Conservation (phyloP, 2,797 vertebrate genomes). For the Eidolon dupreanum region DNA sequence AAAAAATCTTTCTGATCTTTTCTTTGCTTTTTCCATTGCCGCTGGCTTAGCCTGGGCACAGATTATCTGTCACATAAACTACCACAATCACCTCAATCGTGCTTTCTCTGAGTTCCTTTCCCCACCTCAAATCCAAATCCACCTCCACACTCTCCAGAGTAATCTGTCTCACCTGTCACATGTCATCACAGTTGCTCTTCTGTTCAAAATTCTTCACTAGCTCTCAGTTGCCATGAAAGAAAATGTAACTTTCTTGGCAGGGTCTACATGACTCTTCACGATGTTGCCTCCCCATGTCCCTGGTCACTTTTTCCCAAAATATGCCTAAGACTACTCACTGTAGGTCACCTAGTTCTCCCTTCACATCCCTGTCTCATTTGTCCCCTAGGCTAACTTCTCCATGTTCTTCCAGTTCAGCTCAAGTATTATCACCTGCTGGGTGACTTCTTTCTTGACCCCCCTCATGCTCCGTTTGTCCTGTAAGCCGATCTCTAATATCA, state of each 20-base stretch:
- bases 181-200: background rate
- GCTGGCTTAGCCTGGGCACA: background rate
- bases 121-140: background rate
- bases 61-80: background rate
- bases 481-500: background rate
- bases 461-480: fast-evolving
- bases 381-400: background rate
- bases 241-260: background rate
- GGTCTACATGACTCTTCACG: background rate
- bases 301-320: background rate
- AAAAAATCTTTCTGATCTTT: background rate
- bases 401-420: background rate
- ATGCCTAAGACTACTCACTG: background rate
- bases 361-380: background rate
- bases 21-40: background rate
- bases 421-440: background rate
- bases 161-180: background rate
- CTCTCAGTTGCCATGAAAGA: background rate
- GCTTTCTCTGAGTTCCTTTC: background rate
- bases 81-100: background rate
- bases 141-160: background rate
- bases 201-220: background rate
- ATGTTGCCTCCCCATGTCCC: background rate
- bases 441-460: background rate
- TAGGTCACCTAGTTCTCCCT: background rate